These are phyloP conservation scores for Girardinichthys multiradiatus DNA, from an alignment of 2,113 vertebrate species.

Conservation along the genomic window DNA sequence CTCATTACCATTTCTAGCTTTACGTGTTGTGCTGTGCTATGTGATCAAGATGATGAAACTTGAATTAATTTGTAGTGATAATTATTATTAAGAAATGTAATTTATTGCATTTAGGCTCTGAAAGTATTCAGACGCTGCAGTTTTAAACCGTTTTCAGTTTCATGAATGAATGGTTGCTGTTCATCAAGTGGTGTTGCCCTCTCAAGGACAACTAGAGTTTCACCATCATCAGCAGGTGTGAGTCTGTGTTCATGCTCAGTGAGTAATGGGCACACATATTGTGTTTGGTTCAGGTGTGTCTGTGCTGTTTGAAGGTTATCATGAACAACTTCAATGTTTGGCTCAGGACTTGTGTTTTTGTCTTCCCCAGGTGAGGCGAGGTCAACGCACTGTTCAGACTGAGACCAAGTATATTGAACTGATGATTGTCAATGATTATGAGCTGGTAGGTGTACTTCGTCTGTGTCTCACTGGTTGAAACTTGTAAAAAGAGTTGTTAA, in stretches of 20 bases:
- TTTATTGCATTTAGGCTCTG: not conserved
- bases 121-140: not conserved
- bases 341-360: slow-evolving; percentile 8
- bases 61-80: not conserved
- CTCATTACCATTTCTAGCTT: too few relatives aligned
- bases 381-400: slow-evolving; percentile 90
- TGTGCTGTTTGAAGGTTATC: slow-evolving; percentile 54
- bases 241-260: slow-evolving; percentile 23
- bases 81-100: not conserved
- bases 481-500: not conserved
- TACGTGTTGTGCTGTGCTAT: too few relatives aligned
- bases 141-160: slow-evolving; percentile 10
- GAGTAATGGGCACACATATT: slow-evolving; percentile 42
- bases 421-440: slow-evolving; percentile 94
- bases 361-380: slow-evolving; percentile 84
- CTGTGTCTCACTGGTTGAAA: not conserved
- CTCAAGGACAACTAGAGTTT: slow-evolving; percentile 64
- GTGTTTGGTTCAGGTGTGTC: slow-evolving; percentile 22
- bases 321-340: slow-evolving; percentile 6
- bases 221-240: slow-evolving; percentile 45
- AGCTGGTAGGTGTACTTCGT: slow-evolving; percentile 81
- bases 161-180: slow-evolving; percentile 32
- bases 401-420: slow-evolving; percentile 98
- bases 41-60: too few relatives aligned
- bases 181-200: slow-evolving; percentile 25